A percentile compares a stretch with the other conserved stretches of the same genome.
phyloP scores from a whole-genome alignment of 2,888 invertebrate species.

The Caenorhabditis plicata region DNA sequence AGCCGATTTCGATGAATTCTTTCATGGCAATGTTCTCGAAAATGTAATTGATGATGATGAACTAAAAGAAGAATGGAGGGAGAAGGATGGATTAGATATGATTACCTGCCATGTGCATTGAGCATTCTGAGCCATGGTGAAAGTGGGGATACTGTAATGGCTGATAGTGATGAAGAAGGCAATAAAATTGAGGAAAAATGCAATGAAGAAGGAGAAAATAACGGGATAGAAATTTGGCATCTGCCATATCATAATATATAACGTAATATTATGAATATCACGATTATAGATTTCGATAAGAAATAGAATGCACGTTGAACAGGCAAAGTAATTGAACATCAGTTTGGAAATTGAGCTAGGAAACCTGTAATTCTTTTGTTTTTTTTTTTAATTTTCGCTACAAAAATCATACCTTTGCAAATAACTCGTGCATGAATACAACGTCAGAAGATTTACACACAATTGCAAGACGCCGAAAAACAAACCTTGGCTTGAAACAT shows the following conservation, averaged over 20 bases:
- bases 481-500: slow-evolving; percentile 6
- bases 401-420: slow-evolving; percentile 8
- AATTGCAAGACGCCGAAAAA: slow-evolving; percentile 6
- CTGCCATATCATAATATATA: slow-evolving; percentile 22
- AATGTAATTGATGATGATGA: slow-evolving; percentile 17
- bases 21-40: slow-evolving; percentile 16
- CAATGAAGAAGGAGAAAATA: slow-evolving; percentile 9
- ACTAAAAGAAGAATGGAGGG: no score
- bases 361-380: slow-evolving; percentile 9
- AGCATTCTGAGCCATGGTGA: slow-evolving; percentile 11
- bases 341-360: slow-evolving; percentile 9
- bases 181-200: slow-evolving; percentile 9
- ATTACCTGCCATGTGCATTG: no score
- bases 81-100: no score
- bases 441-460: slow-evolving; percentile 2
- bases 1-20: no score
- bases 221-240: slow-evolving; percentile 19
- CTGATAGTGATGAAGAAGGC: slow-evolving; percentile 16
- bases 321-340: slow-evolving; percentile 12
- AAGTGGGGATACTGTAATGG: slow-evolving; percentile 13
- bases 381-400: background rate
- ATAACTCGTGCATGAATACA: slow-evolving; percentile 7
- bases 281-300: slow-evolving; percentile 14
- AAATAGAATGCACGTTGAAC: background rate
- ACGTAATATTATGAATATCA: slow-evolving; percentile 18